These are phyloP conservation scores for Rhinogobius similis DNA, from an alignment of 2,113 vertebrate genomes.

Conservation along the genomic window DNA sequence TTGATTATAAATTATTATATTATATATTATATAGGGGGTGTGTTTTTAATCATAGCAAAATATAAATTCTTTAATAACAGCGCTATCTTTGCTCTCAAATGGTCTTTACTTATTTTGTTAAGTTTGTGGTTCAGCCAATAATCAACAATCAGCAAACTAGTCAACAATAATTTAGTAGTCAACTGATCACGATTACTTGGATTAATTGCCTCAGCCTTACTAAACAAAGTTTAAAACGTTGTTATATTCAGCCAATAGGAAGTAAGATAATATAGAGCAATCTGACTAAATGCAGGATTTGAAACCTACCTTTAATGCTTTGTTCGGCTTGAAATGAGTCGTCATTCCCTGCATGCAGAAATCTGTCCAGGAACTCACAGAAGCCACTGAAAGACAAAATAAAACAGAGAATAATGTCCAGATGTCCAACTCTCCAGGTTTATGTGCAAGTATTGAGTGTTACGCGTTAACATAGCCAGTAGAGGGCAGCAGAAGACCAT, in stretches of 20 bases:
- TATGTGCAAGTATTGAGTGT: conserved; percentile 5
- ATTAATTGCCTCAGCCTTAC: too few relatives aligned
- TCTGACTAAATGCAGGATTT: neutral
- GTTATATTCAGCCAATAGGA: neutral
- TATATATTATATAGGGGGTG: too few relatives aligned
- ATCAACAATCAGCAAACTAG: too few relatives aligned
- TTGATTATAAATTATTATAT: too few relatives aligned
- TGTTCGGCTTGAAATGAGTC: conserved; percentile 80
- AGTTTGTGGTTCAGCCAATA: too few relatives aligned
- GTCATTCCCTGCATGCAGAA: conserved; percentile 83
- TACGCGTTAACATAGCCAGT: conserved; percentile 28
- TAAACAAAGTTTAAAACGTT: neutral
- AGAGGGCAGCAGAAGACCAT: conserved; percentile 62
- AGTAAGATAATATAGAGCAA: neutral
- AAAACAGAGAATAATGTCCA: neutral
- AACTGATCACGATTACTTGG: too few relatives aligned
- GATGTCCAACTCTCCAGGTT: neutral
- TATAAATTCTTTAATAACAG: too few relatives aligned
- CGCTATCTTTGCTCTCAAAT: too few relatives aligned
- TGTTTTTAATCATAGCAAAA: too few relatives aligned
- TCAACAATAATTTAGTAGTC: too few relatives aligned
- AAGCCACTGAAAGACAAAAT: conserved; percentile 58
- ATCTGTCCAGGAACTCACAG: conserved; percentile 69
- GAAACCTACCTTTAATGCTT: conserved; percentile 80
- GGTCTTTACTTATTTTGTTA: too few relatives aligned